Conservation (phyloP, 2,113 vertebrate genomes). For the Collichthys lucidus region DNA sequence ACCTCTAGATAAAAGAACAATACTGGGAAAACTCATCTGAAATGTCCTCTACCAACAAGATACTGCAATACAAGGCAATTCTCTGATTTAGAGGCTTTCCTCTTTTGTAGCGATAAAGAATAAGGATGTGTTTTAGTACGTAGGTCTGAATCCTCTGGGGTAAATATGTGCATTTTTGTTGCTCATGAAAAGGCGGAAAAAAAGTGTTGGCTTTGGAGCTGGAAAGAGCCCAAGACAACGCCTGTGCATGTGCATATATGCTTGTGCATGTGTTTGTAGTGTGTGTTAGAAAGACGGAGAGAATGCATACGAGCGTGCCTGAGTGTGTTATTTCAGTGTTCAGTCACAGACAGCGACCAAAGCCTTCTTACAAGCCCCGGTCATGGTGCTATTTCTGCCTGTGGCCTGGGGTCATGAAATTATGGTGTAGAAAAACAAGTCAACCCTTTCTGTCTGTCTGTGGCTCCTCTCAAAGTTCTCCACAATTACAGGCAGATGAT, state of each 20-base stretch:
- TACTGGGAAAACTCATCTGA: conserved; percentile 6
- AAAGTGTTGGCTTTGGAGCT: conserved; percentile 37
- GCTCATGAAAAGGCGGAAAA: conserved; percentile 3
- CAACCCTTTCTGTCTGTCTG: conserved; percentile 59
- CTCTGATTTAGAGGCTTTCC: conserved; percentile 2
- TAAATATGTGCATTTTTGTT: conserved; percentile 47
- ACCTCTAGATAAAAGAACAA: background rate
- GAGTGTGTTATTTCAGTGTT: conserved; percentile 75
- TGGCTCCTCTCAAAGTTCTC: conserved; percentile 56
- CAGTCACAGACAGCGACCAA: conserved; percentile 70
- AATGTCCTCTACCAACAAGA: background rate
- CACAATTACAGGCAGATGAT: conserved; percentile 67
- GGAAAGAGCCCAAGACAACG: conserved; percentile 61
- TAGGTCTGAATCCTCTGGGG: conserved; percentile 29
- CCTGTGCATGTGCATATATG: conserved; percentile 40
- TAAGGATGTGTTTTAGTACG: conserved; percentile 18
- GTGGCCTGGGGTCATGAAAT: conserved; percentile 75
- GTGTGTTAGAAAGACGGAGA: conserved; percentile 44
- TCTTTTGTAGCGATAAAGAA: conserved; percentile 8
- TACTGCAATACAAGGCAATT: background rate
- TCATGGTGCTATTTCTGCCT: conserved; percentile 75
- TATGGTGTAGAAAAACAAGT: conserved; percentile 70
- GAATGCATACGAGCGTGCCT: conserved; percentile 49
- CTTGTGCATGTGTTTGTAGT: conserved; percentile 6
- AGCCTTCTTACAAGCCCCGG: conserved; percentile 62